Evolutionary conservation across 2,113 vertebrate species (phyloP).

Genomic region (Elephantulus edwardii): DNA sequence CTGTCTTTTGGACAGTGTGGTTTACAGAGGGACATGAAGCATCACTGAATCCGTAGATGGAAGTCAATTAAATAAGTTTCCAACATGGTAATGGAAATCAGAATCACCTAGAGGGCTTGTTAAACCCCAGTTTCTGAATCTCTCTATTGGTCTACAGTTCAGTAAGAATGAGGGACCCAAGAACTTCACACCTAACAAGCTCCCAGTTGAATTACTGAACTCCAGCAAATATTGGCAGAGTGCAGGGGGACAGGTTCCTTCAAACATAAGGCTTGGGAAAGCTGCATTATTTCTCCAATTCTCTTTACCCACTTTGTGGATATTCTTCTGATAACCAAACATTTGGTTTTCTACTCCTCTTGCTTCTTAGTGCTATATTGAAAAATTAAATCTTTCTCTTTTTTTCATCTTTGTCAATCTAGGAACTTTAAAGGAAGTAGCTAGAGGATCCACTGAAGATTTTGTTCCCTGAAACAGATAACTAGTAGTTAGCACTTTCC

Average conservation of each 20-base stretch:
- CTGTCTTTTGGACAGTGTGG: fast-evolving
- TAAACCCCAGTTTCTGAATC: neutral
- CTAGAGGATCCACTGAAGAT: neutral
- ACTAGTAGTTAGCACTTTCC: neutral
- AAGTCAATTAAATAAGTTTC: neutral
- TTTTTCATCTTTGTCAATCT: neutral
- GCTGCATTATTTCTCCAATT: neutral
- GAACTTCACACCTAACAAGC: neutral
- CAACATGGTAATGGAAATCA: neutral
- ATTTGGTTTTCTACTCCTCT: neutral
- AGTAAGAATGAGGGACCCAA: neutral
- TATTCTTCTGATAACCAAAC: neutral
- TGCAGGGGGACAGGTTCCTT: neutral
- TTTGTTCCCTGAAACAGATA: constrained; percentile 5
- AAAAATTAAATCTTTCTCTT: neutral
- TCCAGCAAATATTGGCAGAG: neutral
- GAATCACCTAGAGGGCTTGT: neutral
- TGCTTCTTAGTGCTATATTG: neutral
- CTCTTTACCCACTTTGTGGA: neutral
- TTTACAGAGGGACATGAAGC: neutral
- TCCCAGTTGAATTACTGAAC: neutral
- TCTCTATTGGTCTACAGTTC: neutral
- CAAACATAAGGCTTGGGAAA: neutral
- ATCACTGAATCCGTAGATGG: neutral
- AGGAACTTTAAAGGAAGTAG: constrained; percentile 9